A percentile compares a stretch with the other conserved stretches of the same genome.
These are phyloP conservation scores for Allolobophora icterica DNA, from an alignment of 2,888 invertebrate species.

Conservation along the genomic window DNA sequence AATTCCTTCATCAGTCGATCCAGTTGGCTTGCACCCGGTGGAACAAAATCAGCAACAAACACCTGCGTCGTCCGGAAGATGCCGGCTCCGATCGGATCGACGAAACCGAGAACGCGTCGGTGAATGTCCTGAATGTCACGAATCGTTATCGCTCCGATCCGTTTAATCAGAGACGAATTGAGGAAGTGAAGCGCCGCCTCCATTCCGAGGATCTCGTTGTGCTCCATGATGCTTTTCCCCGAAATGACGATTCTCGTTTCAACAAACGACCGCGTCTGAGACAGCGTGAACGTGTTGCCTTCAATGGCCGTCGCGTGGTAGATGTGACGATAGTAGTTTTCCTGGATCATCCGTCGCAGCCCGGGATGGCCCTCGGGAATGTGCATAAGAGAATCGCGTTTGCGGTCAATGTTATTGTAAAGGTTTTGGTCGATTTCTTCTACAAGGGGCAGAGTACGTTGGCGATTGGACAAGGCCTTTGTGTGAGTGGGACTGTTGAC, in stretches of 20 bases:
- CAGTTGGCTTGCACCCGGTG: slow-evolving; percentile 85
- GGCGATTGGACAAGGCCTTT: slow-evolving; percentile 72
- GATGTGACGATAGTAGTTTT: slow-evolving; percentile 91
- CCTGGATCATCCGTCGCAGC: slow-evolving; percentile 85
- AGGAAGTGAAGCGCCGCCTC: slow-evolving; percentile 94
- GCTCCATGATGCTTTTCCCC: slow-evolving; percentile 91
- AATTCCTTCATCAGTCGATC: slow-evolving; percentile 84
- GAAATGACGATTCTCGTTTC: slow-evolving; percentile 82
- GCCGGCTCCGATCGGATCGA: slow-evolving; percentile 90
- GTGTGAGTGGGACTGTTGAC: slow-evolving; percentile 81
- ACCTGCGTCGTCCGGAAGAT: slow-evolving; percentile 76
- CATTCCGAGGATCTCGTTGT: slow-evolving; percentile 89
- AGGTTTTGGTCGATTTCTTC: slow-evolving; percentile 75
- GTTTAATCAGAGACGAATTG: slow-evolving; percentile 71
- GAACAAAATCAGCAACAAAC: slow-evolving; percentile 92
- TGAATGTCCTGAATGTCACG: slow-evolving; percentile 91
- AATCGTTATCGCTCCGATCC: slow-evolving; percentile 79
- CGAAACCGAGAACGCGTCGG: slow-evolving; percentile 88
- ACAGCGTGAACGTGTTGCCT: slow-evolving; percentile 93
- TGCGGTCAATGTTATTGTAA: slow-evolving; percentile 76
- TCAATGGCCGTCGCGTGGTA: slow-evolving; percentile 97
- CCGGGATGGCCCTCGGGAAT: slow-evolving; percentile 83
- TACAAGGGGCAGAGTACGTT: slow-evolving; percentile 82
- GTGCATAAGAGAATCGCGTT: slow-evolving; percentile 80
- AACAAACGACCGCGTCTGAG: slow-evolving; percentile 86